Base-by-base conservation (phyloP, 2,797 vertebrate species). In the Trachops cirrhosus region DNA sequence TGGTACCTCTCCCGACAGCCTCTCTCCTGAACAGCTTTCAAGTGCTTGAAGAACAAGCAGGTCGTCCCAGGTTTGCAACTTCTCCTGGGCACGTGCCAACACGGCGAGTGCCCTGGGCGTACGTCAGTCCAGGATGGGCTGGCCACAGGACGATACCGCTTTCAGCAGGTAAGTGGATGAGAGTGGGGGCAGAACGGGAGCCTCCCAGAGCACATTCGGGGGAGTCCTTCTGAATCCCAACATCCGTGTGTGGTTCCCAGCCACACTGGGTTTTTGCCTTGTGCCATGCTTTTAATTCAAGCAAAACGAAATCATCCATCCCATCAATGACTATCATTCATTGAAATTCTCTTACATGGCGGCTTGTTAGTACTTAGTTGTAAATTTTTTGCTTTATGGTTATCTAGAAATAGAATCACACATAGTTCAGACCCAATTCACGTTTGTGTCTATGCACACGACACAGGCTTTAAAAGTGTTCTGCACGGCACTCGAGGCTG, bases 341-440 rank as follows among this genome's bases (percentile, higher is more conserved):
- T 52, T 73, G 79, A 67, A 85, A 80, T 80, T 90, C 50, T 80
- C 68, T 37, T 73, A 82, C 6, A 24, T n/a, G 64, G 11, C 82
- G 11, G 8, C 32, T 34, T 54, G 32, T 68, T 22, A 57, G 29
- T 54, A 32, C 48, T 39, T 50, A 44, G 26, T 16, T 37, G 22
- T 26, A 64, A 19, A n/a, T 34, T 34, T 73, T 73, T 67, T 54
- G 46, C 34, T 93, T 12, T 50, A 50, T 37, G 29, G 32, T 64
- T 74, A 80, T 54, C 73, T 26, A 84, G 83, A 84, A 64, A 67
- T 64, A 88, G 44, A 62, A 70, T 8, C 48, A 54, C 46, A 32
- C 18, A 1, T 14, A 29, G n/a, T 78, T 41, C 39, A 44, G 79
- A 73, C 21, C 16, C 22, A 34, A 48, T 24, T 88, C 57, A 19